phyloP scores from a whole-genome alignment of 64 coral and sea anemone species.

The Dendronephthya gigantea region DNA sequence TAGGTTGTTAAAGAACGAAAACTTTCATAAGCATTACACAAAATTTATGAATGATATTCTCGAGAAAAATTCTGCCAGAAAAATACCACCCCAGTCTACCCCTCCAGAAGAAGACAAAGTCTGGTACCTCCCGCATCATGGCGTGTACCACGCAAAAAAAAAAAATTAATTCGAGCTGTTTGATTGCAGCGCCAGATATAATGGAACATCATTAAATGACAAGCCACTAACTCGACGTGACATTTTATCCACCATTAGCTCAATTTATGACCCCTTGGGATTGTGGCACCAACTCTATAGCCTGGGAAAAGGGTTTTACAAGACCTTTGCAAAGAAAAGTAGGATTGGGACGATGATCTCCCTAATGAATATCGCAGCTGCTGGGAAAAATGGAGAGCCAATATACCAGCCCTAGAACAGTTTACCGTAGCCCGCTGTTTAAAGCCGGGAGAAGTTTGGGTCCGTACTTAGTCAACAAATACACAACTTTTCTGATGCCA shows the following conservation, averaged over 20 bases:
- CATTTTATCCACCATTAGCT: neutral
- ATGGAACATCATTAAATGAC: neutral
- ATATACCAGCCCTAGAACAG: neutral
- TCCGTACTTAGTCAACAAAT: neutral
- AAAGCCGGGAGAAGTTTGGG: neutral
- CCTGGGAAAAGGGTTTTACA: neutral
- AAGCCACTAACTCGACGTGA: neutral
- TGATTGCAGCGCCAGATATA: neutral
- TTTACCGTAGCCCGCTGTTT: neutral
- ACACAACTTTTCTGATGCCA: neutral
- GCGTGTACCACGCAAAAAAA: neutral
- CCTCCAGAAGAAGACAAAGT: neutral
- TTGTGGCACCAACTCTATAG: neutral
- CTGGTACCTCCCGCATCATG: neutral
- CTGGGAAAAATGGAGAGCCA: neutral
- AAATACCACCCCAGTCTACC: neutral
- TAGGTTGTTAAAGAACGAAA: neutral
- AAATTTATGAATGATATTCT: neutral
- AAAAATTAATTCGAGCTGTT: neutral
- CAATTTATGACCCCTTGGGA: neutral
- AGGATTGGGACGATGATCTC: neutral
- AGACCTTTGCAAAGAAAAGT: neutral
- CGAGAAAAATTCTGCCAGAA: neutral
- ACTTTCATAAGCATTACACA: neutral
- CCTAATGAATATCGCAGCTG: neutral